Evolutionary conservation across 2,113 vertebrate species (phyloP), one percentile per base, ranked within the genome.

Genomic region (Abramis brama): DNA sequence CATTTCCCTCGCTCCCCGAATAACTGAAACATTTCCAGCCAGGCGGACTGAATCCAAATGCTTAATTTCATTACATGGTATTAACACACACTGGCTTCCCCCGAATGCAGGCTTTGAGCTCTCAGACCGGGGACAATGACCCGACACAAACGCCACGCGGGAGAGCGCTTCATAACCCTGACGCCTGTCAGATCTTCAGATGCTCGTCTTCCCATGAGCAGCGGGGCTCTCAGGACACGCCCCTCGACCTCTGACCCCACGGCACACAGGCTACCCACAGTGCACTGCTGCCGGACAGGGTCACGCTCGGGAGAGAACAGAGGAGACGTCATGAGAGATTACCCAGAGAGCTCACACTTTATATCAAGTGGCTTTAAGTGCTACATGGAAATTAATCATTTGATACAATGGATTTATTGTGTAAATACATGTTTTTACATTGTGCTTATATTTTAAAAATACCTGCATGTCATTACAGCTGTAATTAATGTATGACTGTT

Each of bases 181-280:
- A 97, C 97, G 96, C 97, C 97, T 99, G 97, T 99, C 97, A 98
- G 96, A 97, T 97, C 97, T 97, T 98, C 96, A 94, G 95, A 96
- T 97, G 96, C 95, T 96, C 94, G 96, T 96, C 96, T 98, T 99
- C 98, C 97, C 98, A 99, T 98, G 97, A 96, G 95, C 91, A 85
- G 74, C 88, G 47, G 91, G 89, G 87, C 87, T 91, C 89, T 91
- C 89, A 93, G 90, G 92, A 92, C 87, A 89, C 87, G 70, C 60
- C 90, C 89, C 89, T 83, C 36, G 59, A 71, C 57, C 79, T 43
- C 39, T 55, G 33, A 21, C 27, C 70, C 71, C 86, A 78, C 81
- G 86, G 88, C 86, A 88, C 64, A 74, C 90, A 93, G 91, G 92
- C 92, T 90, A 90, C 90, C 83, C 81, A 62, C 36, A 62, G 66